Base-by-base conservation (phyloP, 2,113 vertebrate species). In the Recurvirostra avosetta region DNA sequence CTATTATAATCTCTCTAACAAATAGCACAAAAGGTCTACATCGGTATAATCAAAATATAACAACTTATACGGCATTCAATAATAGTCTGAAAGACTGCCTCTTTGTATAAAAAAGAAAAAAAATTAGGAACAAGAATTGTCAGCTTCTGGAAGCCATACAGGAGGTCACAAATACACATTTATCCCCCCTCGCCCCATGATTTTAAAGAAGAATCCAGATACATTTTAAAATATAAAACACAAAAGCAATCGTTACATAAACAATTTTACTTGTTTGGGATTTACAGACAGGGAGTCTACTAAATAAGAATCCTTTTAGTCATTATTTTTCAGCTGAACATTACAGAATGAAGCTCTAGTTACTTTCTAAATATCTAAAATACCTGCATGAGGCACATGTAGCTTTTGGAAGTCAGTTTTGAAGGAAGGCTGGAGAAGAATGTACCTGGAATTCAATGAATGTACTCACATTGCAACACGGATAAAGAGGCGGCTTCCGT, bases 381-480 rank as follows among this genome's bases (percentile, higher is more conserved):
- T 77, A 74, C 49, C 82, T 78, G 86, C 55, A 8, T 0, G 50
- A 22, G 86, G 75, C 88, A 86, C 79, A 17, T 9, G 81, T 13
- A 86, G 93, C 78, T 90, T 77, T 40, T 25, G 52, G 8, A 43
- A 90, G 74, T 16, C 32, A 52, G 0, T 55, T 70, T 8, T 9
- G 34, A 80, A 78, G 55, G 59, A 52, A 93, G 90, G 90, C 88
- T 63, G 82, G 80, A 74, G 52, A 86, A 92, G 83, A 97, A 96
- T 81, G 83, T 20, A 94, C 86, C 94, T 92, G 94, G 96, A 97
- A 97, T 96, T 49, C 73, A 6, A 47, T 3, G 68, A 93, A 95
- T 77, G 87, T 2, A 30, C 85, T 84, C 68, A 17, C 65, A 61
- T 5, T 50, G 88, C 86, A 80, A 36, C 36, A 11, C 2, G 63